Evolutionary conservation across 2,113 vertebrate species (phyloP), one percentile per base, ranked within the genome.

Genomic region (Thamnophis sirtalis): DNA sequence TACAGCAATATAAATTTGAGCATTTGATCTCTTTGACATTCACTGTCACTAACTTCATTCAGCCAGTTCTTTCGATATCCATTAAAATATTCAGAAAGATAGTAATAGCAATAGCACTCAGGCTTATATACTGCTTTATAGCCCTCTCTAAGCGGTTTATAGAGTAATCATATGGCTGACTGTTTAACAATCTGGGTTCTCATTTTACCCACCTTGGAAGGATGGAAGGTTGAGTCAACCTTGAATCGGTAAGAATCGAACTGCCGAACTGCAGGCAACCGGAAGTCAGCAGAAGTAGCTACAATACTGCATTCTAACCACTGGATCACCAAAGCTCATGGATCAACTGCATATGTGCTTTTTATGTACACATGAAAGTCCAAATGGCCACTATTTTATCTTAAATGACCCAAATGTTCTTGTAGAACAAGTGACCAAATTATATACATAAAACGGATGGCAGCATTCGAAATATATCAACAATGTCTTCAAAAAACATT

Each of bases 331-430:
- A 15, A 28, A 4, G 28, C 28, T 68, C 60, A 68, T 68, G 26
- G 60, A 90, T 2, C 80, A n/a, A 90, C 53, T 90, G 63, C 19
- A 86, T 53, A 63, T 26, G 86, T n/a, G 48, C 55, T 60, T 90
- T 21, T 60, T 24, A 87, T 84, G 10, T 55, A n/a, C 33, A 55
- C 43, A 54, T 17, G 38, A n/a, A 86, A 91, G 53, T 88, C 38
- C 15, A 33, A 0, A 87, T 58, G 87, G 22, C 56, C n/a, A 56
- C 92, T n/a, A 84, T 85, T 80, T 2, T 28, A 87, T 90, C 91
- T 90, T n/a, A 87, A 50, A 89, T 85, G n/a, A 50, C 80, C 26
- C 49, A 89, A 89, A 92, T 89, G 33, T 90, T 50, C 48, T 33
- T 63, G 26, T 89, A 33, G 49, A 87, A 7, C 13, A 28, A 2